A percentile compares a stretch with the other conserved stretches of the same genome.
phyloP scores from a whole-genome alignment of 2,797 vertebrate species.

The Luscinia megarhynchos region DNA sequence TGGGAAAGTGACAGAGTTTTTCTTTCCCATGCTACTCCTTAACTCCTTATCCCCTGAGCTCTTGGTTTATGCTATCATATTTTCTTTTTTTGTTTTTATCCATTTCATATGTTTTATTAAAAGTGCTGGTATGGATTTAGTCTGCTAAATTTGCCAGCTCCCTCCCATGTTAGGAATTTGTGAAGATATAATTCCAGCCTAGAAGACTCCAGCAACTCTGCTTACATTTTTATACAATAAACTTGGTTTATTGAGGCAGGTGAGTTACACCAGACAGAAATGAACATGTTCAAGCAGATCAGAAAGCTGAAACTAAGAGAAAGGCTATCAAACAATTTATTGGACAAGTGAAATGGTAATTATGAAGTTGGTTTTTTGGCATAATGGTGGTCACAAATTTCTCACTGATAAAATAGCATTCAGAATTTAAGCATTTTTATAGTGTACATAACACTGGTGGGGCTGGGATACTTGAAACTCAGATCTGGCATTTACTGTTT shows the following conservation, averaged over 20 bases:
- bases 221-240: not conserved
- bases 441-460: not conserved
- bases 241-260: not conserved
- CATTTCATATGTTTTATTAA: conserved; percentile 23
- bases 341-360: not conserved
- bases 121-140: conserved; percentile 33
- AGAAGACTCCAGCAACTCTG: not conserved
- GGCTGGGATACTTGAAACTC: not conserved
- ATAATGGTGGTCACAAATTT: not conserved
- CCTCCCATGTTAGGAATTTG: not conserved
- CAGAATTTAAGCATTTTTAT: not conserved
- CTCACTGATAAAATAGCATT: not conserved
- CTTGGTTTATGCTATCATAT: conserved; percentile 1
- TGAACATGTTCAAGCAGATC: not conserved
- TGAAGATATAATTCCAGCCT: not conserved
- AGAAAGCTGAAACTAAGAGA: not conserved
- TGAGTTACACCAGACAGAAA: not conserved
- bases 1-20: conserved; percentile 60
- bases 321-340: not conserved
- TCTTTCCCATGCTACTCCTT: conserved; percentile 58
- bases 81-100: not conserved
- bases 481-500: not conserved
- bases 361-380: not conserved
- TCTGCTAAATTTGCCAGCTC: conserved; percentile 2
- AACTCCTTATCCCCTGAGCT: conserved; percentile 1